A percentile compares a stretch with the other conserved stretches of the same genome.
These are phyloP conservation scores for Epizoanthus scotinus DNA, from an alignment of 92 coral and sea anemone genomes.

Conservation along the genomic window DNA sequence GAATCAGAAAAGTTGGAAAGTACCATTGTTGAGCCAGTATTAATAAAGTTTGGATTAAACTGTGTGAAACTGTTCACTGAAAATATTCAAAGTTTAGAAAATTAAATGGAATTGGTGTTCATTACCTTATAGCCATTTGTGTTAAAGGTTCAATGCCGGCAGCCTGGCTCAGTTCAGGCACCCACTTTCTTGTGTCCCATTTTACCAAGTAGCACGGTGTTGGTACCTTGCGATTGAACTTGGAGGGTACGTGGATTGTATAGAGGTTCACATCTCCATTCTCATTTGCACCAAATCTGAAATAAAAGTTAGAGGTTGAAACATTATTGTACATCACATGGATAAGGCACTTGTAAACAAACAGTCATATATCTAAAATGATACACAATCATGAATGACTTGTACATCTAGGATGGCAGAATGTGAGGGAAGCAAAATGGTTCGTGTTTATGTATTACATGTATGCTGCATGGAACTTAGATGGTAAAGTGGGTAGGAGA, in stretches of 20 bases:
- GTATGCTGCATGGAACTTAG: too few species aligned
- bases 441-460: too few species aligned
- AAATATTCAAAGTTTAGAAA: too few species aligned
- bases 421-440: neutral
- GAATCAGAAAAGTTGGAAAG: too few species aligned
- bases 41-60: too few species aligned
- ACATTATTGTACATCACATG: neutral
- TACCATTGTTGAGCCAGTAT: too few species aligned
- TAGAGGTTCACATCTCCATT: conserved; percentile 67
- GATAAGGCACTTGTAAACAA: neutral
- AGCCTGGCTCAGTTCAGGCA: conserved; percentile 81
- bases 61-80: too few species aligned
- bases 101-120: too few species aligned
- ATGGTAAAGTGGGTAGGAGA: too few species aligned
- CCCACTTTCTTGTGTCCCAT: conserved; percentile 97
- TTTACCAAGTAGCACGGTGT: conserved; percentile 90
- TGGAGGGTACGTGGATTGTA: conserved; percentile 95
- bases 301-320: neutral
- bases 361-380: neutral
- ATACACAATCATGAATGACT: too few species aligned
- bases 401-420: neutral
- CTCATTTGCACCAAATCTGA: conserved; percentile 85
- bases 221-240: conserved; percentile 86
- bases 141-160: conserved; percentile 96
- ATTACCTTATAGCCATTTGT: conserved; percentile 95